Conservation (phyloP, 2,888 invertebrate genomes). For the Chrysodeixis includens region DNA sequence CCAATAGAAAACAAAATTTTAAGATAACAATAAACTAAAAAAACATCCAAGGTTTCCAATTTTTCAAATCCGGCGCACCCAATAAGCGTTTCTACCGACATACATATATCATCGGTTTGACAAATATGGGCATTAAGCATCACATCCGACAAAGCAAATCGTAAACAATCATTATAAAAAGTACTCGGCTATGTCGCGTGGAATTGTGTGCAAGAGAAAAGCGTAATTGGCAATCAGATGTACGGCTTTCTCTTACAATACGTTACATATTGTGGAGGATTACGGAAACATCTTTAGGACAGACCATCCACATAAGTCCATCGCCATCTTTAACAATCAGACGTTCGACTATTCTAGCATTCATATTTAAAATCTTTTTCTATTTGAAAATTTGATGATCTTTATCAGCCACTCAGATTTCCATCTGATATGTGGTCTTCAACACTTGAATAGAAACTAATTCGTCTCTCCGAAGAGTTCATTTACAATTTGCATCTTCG, state of each 20-base stretch:
- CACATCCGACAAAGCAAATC: constrained; percentile 34
- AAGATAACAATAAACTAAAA: too few relatives aligned
- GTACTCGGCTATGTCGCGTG: constrained; percentile 61
- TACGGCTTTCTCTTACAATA: constrained; percentile 73
- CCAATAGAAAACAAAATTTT: too few relatives aligned
- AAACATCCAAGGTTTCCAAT: too few relatives aligned
- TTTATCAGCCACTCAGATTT: not conserved
- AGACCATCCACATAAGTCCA: constrained; percentile 39
- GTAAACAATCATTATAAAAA: constrained; percentile 55
- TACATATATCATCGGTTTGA: constrained; percentile 16
- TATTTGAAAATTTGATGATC: not conserved
- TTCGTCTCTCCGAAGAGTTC: not conserved
- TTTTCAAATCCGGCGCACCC: too few relatives aligned
- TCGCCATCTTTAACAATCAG: constrained; percentile 26
- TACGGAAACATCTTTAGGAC: constrained; percentile 54
- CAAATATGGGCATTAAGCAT: constrained; percentile 37
- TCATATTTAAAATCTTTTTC: not conserved
- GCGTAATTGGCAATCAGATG: constrained; percentile 73
- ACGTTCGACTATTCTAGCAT: not conserved
- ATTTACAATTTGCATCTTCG: not conserved
- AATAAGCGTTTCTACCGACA: not conserved
- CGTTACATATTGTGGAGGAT: constrained; percentile 56
- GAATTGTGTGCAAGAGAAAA: constrained; percentile 67
- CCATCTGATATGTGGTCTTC: not conserved
- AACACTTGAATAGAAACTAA: not conserved